These are phyloP conservation scores for Semnopithecus entellus DNA, from an alignment of 2,113 vertebrate species.

Conservation along the genomic window DNA sequence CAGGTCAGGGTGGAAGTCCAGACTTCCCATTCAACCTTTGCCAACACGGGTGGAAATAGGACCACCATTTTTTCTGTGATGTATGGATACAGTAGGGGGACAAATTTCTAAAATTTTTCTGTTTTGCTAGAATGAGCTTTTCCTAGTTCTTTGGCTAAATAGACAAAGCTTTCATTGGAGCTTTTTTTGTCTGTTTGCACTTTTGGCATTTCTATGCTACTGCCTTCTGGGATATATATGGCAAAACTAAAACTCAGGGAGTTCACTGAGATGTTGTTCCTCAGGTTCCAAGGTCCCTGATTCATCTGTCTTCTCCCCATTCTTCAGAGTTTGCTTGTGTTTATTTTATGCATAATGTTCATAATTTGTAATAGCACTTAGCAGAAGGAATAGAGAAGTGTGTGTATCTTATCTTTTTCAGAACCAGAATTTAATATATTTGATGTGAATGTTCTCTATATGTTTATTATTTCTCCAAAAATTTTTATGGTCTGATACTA, in stretches of 20 bases:
- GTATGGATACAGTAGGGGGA: background rate
- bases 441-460: background rate
- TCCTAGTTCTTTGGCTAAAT: background rate
- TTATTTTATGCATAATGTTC: background rate
- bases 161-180: background rate
- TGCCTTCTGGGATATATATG: background rate
- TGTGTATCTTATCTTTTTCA: conserved; percentile 12
- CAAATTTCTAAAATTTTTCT: background rate
- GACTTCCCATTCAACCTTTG: background rate
- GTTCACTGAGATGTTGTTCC: background rate
- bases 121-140: background rate
- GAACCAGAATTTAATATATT: background rate
- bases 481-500: background rate
- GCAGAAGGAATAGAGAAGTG: background rate
- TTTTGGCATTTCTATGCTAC: background rate
- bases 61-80: background rate
- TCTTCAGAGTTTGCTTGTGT: background rate
- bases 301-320: background rate
- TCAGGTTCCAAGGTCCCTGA: background rate
- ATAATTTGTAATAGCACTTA: background rate
- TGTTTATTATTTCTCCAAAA: background rate
- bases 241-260: background rate
- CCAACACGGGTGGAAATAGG: background rate
- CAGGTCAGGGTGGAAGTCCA: background rate
- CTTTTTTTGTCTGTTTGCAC: background rate